Evolutionary conservation across 1,140 invertebrate species (phyloP).

Genomic region (Dreissena rostriformis): DNA sequence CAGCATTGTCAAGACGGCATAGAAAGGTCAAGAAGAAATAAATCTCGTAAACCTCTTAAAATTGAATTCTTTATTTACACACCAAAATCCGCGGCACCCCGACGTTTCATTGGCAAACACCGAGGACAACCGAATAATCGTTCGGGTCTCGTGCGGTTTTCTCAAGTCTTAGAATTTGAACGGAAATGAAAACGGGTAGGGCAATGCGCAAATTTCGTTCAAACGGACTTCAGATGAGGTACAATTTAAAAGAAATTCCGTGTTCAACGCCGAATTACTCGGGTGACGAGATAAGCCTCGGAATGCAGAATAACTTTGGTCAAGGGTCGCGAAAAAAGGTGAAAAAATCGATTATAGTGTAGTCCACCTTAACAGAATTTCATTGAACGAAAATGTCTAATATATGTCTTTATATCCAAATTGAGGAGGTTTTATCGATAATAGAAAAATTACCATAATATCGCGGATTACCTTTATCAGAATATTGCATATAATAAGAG

Average conservation of each 20-base stretch:
- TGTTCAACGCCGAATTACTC: slow-evolving; percentile 12
- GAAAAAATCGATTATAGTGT: slow-evolving; percentile 42
- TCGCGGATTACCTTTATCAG: slow-evolving; percentile 41
- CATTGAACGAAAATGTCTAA: slow-evolving; percentile 46
- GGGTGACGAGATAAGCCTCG: slow-evolving; percentile 31
- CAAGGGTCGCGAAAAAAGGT: slow-evolving; percentile 45
- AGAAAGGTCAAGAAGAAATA: slow-evolving; percentile 50
- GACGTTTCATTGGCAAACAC: slow-evolving; percentile 37
- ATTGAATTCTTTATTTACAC: slow-evolving; percentile 54
- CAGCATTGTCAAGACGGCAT: slow-evolving; percentile 28
- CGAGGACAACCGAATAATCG: slow-evolving; percentile 32
- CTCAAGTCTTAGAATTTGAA: slow-evolving; percentile 18
- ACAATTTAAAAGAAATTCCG: slow-evolving; percentile 45
- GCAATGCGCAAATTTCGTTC: background rate
- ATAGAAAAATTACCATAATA: slow-evolving; percentile 33
- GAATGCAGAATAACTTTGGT: slow-evolving; percentile 44
- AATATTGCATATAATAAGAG: background rate
- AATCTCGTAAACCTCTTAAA: slow-evolving; percentile 52
- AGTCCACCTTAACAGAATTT: slow-evolving; percentile 17
- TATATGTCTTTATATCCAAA: slow-evolving; percentile 37
- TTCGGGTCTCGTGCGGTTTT: slow-evolving; percentile 24
- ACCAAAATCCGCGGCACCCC: slow-evolving; percentile 42
- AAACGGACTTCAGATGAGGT: too few species aligned
- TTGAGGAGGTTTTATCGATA: slow-evolving; percentile 24
- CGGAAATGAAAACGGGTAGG: slow-evolving; percentile 49